Percentiles rank a stretch among this genome's conserved stretches.
Conservation (phyloP, 2,797 vertebrate species). For the Dendrocincla tyrannina region DNA sequence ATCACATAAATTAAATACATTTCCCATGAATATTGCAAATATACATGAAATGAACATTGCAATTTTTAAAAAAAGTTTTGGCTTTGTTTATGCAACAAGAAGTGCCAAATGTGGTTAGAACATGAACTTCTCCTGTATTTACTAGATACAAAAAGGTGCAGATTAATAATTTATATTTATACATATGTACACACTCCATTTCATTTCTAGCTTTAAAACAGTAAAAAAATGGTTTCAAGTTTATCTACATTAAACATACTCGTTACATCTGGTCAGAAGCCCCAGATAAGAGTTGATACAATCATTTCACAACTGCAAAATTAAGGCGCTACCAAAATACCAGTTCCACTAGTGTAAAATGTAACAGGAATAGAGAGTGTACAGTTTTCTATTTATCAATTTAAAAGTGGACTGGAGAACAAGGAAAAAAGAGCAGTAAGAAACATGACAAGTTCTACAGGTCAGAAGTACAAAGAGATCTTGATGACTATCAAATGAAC, state of each 20-base stretch:
- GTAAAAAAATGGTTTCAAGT: slow-evolving; percentile 73
- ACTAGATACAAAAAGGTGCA: slow-evolving; percentile 69
- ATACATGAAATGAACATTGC: slow-evolving; percentile 70
- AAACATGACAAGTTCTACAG: slow-evolving; percentile 58
- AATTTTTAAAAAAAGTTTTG: slow-evolving; percentile 69
- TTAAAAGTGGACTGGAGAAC: slow-evolving; percentile 64
- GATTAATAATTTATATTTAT: slow-evolving; percentile 70
- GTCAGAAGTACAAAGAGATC: slow-evolving; percentile 57
- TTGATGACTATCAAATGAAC: slow-evolving; percentile 65
- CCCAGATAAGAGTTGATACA: slow-evolving; percentile 72
- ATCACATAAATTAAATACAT: slow-evolving; percentile 73
- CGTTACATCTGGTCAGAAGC: slow-evolving; percentile 66
- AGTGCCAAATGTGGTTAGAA: slow-evolving; percentile 66
- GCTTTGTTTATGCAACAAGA: slow-evolving; percentile 68
- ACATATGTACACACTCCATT: slow-evolving; percentile 64
- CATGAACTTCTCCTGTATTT: slow-evolving; percentile 65
- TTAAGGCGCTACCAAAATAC: slow-evolving; percentile 71
- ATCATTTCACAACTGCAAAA: slow-evolving; percentile 73
- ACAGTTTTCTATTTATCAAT: slow-evolving; percentile 59
- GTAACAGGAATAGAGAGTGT: slow-evolving; percentile 45
- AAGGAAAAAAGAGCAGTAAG: slow-evolving; percentile 49
- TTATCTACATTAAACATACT: slow-evolving; percentile 71
- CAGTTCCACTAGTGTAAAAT: slow-evolving; percentile 58
- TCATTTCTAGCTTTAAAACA: slow-evolving; percentile 66
- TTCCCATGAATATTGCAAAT: slow-evolving; percentile 72